Percentiles rank a stretch among this genome's conserved stretches.
Conservation (phyloP, 2,797 vertebrate genomes). For the Paratrypauchen microcephalus region DNA sequence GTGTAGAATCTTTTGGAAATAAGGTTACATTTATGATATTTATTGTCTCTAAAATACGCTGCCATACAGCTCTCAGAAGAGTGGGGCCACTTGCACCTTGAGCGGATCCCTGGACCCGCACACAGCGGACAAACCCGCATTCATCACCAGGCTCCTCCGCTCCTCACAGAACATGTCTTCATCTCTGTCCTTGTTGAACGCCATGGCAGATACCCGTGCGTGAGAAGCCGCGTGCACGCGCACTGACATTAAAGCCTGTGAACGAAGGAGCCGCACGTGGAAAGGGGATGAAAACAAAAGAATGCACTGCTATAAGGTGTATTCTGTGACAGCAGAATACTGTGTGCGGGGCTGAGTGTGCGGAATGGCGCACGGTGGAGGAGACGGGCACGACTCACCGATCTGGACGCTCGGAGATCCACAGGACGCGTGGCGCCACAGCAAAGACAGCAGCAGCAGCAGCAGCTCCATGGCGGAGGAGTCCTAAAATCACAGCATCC, state of each 20-base stretch:
- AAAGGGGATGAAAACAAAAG: neutral
- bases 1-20: neutral
- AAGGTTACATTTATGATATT: neutral
- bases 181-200: neutral
- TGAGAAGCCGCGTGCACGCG: conserved; percentile 6
- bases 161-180: neutral
- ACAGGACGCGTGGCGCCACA: conserved; percentile 50
- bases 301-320: too few species aligned
- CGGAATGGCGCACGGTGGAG: conserved; percentile 1
- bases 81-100: too few species aligned
- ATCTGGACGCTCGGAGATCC: conserved; percentile 70
- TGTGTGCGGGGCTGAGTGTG: neutral
- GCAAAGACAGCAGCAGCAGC: conserved; percentile 45
- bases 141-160: neutral
- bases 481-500: conserved; percentile 14
- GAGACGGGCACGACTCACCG: conserved; percentile 43
- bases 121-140: too few species aligned
- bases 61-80: neutral
- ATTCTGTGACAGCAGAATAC: neutral
- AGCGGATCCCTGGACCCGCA: too few species aligned
- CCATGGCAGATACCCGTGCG: neutral
- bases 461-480: conserved; percentile 58
- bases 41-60: neutral
- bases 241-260: neutral
- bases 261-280: neutral